Base-by-base conservation (phyloP, 2,797 vertebrate genomes). In the Crocodylus rhombifer region DNA sequence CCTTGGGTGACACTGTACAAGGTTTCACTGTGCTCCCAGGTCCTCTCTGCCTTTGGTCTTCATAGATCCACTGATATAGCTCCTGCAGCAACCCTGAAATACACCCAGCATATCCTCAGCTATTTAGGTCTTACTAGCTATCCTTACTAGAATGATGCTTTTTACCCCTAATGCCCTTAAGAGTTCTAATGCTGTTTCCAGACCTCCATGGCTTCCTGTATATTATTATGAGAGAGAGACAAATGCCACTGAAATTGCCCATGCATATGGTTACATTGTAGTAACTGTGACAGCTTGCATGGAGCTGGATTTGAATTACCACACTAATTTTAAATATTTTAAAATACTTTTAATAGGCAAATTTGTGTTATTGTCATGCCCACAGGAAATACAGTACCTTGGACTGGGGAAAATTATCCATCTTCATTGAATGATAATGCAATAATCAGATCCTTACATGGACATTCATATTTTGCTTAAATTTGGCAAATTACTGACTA, bases 51-150 rank as follows among this genome's bases (percentile, higher is more conserved):
- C 3, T 5, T 11, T 73, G 14, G 84, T 85, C 56, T 88, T 42
- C 30, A 11, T 69, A 18, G 33, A 12, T 13, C 65, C 21, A 55
- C 0, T 0, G 55, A 21, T 71, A 36, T 9, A 80, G 2, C 18
- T 87, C 15, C 21, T 33, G 13, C 65, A 26, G 21, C 14, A 83
- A n/a, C 26, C 65, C 2, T 56, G 64, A 75, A 26, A 14, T 36
- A 82, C 21, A 9, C 56, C 77, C 5, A 76, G 85, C 26, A 25
- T 16, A 61, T 69, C 57, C 25, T 69, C 28, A 71, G 16, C 36
- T 90, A 56, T 28, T 51, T 2, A 4, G 2, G 5, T 30, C 75
- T 80, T 83, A 15, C 17, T 56, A 0, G 6, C 42, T 42, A 42
- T 42, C 42, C 42, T 42, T 42, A 51, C 42, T 51, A 11, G 10